Base-by-base conservation (phyloP, 2,797 vertebrate genomes). In the Acridotheres tristis region DNA sequence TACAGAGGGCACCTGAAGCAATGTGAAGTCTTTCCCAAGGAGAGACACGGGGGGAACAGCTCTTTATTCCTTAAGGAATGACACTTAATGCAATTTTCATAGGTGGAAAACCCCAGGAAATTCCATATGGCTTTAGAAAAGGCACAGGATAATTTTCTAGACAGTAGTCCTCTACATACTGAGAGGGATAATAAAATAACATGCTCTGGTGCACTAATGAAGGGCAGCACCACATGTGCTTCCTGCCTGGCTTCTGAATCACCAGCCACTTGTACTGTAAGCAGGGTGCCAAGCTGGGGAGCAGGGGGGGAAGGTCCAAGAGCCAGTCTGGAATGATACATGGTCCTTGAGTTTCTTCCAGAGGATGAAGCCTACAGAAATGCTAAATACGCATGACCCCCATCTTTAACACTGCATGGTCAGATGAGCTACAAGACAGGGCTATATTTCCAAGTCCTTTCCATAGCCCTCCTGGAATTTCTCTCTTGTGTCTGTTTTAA, bases 71-170 rank as follows among this genome's bases (percentile, higher is more conserved):
- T 78, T 65, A 27, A 6, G 30, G 83, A 91, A 36, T 77, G 68
- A 14, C 69, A 50, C 36, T 76, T 85, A 32, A 5, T 63, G 36
- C 29, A 45, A 0, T 82, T 89, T 71, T 91, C 22, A 5, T 82
- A 8, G 66, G 63, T 53, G 42, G 38, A 90, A 58, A 3, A 55
- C 47, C 2, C 32, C 54, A 91, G 85, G 85, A 90, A 79, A 59
- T 32, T 82, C 45, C 20, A 51, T 36, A 67, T 71, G 38, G 32
- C 59, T 93, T 95, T 89, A 54, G 77, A 94, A 94, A 87, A 87
- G 27, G 43, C 48, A 3, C 59, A 65, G 45, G n/a, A 48, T 88
- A 23, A 63, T 89, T 89, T 89, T 93, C 36, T 89, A 51, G 74
- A 54, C 53, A 58, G 78, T 76, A 82, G 67, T 87, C 43, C 22